Conservation (phyloP, 2,888 invertebrate species). For the Endotricha flammealis region DNA sequence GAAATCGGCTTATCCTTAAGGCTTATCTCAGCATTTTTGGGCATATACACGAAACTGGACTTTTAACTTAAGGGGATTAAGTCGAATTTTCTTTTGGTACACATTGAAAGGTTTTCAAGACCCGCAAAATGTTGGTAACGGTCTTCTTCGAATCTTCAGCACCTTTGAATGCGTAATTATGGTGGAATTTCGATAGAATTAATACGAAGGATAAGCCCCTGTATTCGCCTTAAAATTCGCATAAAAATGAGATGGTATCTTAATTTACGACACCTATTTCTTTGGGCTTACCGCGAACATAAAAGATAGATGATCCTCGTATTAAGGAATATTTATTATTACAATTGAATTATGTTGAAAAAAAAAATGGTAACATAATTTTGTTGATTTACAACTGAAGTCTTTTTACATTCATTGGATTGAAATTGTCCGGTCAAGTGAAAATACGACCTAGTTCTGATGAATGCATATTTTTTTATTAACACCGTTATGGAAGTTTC, state of each 20-base stretch:
- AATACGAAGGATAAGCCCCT: slow-evolving; percentile 62
- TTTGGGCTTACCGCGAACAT: slow-evolving; percentile 4
- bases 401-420: too few species aligned
- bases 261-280: slow-evolving; percentile 22
- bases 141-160: slow-evolving; percentile 44
- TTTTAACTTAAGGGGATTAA: slow-evolving; percentile 28
- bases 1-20: slow-evolving; percentile 68
- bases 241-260: slow-evolving; percentile 29
- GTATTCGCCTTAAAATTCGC: slow-evolving; percentile 28
- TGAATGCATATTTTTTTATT: too few species aligned
- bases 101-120: slow-evolving; percentile 18
- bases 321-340: not conserved
- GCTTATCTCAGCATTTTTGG: slow-evolving; percentile 37
- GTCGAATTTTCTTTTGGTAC: slow-evolving; percentile 26
- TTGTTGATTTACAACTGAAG: too few species aligned
- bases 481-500: too few species aligned
- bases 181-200: slow-evolving; percentile 63
- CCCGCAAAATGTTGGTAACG: slow-evolving; percentile 40
- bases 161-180: slow-evolving; percentile 73
- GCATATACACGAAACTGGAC: slow-evolving; percentile 31
- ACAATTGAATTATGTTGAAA: not conserved
- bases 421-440: too few species aligned
- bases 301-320: slow-evolving; percentile 4
- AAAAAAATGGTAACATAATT: too few species aligned
- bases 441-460: too few species aligned